Base-by-base conservation (phyloP, 1,140 invertebrate genomes). In the Geopemphigus sp. region DNA sequence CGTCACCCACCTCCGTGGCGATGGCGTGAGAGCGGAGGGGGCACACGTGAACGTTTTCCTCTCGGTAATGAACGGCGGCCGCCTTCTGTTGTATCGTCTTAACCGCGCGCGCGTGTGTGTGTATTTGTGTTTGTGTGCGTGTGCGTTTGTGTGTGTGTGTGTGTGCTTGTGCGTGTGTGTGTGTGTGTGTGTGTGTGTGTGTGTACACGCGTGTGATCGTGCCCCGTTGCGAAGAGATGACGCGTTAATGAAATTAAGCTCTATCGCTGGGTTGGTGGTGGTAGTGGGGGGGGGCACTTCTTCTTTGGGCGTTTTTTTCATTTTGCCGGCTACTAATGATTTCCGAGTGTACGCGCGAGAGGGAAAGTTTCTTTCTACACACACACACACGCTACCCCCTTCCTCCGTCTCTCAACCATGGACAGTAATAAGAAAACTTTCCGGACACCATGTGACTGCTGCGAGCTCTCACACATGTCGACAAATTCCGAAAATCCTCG, bases 171-270 rank as follows among this genome's bases (percentile, higher is more conserved):
- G n/a, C n/a, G n/a, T 53, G 50, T 53, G 50, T 53, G 50, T 53
- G 50, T 53, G 50, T 53, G 0, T 14, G 11, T 53, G 15, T 53
- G 15, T 15, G 11, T 14, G 11, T 12, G 50, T 53, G 11, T 11
- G 50, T 15, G 15, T 53, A 14, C 3, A 14, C 15, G 50, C 1
- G n/a, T 19, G 39, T 4, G 26, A n/a, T 8, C 11, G 50, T 57
- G 5, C n/a, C 54, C 72, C 29, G 32, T 22, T 15, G 50, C 14
- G 50, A 15, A 61, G 56, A 76, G 29, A 76, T 39, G 57, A 45
- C 14, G 74, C 57, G 74, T 78, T 78, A 78, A 78, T 78, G 74
- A 78, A 78, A 78, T 78, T 61, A 76, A 76, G 56, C 73, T 22
- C 39, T 39, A n/a, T 50, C 56, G 56, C n/a, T n/a, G 70, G 50